Conservation (phyloP, 2,797 vertebrate species). For the Jordanella pulchra region DNA sequence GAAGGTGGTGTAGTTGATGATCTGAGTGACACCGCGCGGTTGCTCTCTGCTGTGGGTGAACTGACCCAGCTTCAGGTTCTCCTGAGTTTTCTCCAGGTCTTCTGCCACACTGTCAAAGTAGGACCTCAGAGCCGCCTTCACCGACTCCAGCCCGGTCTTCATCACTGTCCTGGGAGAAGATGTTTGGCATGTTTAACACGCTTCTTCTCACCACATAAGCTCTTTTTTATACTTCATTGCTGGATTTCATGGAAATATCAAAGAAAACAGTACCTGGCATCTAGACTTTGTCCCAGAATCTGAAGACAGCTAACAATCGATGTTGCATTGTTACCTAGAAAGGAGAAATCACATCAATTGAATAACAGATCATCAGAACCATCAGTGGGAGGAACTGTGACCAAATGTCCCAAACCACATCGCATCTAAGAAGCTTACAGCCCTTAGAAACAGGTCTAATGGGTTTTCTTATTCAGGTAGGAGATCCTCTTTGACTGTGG, state of each 20-base stretch:
- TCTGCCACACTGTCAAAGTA: slow-evolving; percentile 91
- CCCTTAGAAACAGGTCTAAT: not conserved
- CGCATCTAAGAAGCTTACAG: not conserved
- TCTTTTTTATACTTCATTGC: not conserved
- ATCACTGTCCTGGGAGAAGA: slow-evolving; percentile 87
- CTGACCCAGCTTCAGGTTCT: slow-evolving; percentile 93
- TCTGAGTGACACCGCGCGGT: slow-evolving; percentile 90
- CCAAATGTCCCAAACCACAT: not conserved
- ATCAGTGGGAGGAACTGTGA: too few species aligned
- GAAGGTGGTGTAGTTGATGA: slow-evolving; percentile 96
- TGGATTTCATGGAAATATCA: not conserved
- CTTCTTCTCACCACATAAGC: not conserved
- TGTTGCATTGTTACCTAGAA: slow-evolving; percentile 89
- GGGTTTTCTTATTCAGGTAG: not conserved
- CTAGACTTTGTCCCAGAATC: slow-evolving; percentile 94
- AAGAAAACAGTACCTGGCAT: slow-evolving; percentile 85
- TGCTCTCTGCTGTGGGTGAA: slow-evolving; percentile 91
- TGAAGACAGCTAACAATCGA: slow-evolving; percentile 98
- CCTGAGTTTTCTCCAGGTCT: slow-evolving; percentile 91
- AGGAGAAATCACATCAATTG: slow-evolving; percentile 9
- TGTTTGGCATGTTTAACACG: not conserved
- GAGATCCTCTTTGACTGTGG: slow-evolving; percentile 42
- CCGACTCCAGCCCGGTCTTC: slow-evolving; percentile 93
- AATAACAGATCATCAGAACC: not conserved
- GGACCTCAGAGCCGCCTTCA: slow-evolving; percentile 86